Percentiles rank a stretch among this genome's conserved stretches.
phyloP scores from a whole-genome alignment of 2,888 invertebrate species.

The Anthrax anthrax region DNA sequence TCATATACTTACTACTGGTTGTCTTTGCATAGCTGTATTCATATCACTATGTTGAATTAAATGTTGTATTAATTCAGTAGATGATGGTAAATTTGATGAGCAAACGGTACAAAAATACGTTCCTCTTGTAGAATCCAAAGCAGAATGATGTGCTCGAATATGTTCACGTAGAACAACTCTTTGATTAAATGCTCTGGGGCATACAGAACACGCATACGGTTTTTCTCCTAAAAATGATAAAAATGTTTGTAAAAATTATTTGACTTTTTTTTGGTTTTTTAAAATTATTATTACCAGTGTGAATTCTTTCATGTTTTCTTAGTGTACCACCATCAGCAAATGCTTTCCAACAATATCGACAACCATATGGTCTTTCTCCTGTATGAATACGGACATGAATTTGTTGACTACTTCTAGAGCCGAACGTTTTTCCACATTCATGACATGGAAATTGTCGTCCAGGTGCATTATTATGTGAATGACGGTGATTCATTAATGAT shows the following conservation, averaged over 20 bases:
- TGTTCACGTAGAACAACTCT: conserved; percentile 72
- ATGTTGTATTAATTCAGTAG: conserved; percentile 64
- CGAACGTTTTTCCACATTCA: conserved; percentile 76
- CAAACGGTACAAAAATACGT: conserved; percentile 66
- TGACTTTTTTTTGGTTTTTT: not conserved
- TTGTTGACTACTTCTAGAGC: conserved; percentile 71
- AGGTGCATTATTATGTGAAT: conserved; percentile 41
- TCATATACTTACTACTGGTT: conserved; percentile 43
- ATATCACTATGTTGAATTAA: conserved; percentile 74
- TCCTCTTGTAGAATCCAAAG: conserved; percentile 55
- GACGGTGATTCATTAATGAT: conserved; percentile 52
- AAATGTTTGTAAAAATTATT: not conserved
- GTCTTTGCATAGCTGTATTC: conserved; percentile 66
- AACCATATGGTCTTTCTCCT: conserved; percentile 68
- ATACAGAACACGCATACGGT: conserved; percentile 76
- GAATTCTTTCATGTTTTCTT: conserved; percentile 72
- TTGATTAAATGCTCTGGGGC: conserved; percentile 76
- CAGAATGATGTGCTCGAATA: conserved; percentile 74
- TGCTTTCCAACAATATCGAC: conserved; percentile 77
- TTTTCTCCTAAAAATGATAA: conserved; percentile 45
- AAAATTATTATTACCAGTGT: conserved; percentile 42
- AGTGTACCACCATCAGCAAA: conserved; percentile 79
- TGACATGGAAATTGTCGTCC: conserved; percentile 62
- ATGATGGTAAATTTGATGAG: conserved; percentile 50
- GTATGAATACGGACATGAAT: conserved; percentile 78